These are phyloP conservation scores for Calosoma granatense DNA, from an alignment of 1,140 invertebrate species.

Conservation along the genomic window DNA sequence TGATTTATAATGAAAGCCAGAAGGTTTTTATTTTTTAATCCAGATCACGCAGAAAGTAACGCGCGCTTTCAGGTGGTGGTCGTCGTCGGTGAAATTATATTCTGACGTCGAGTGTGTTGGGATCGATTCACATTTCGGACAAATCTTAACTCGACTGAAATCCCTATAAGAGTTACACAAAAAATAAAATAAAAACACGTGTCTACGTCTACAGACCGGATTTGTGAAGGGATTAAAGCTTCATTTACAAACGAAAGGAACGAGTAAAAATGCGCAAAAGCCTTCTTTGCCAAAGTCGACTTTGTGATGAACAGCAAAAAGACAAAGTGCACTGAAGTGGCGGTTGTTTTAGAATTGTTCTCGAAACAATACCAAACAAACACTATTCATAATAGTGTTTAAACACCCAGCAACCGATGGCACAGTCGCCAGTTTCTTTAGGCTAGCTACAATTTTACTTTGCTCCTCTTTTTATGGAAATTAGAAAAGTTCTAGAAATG, in stretches of 20 bases:
- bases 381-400: too few species aligned
- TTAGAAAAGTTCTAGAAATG: too few species aligned
- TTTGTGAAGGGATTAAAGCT: not conserved
- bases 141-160: not conserved
- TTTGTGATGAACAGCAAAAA: too few species aligned
- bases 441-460: too few species aligned
- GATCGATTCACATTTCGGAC: too few species aligned
- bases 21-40: not conserved
- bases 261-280: not conserved
- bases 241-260: not conserved
- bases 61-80: not conserved
- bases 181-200: not conserved
- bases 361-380: too few species aligned
- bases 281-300: too few species aligned
- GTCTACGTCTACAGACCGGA: not conserved
- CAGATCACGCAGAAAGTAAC: not conserved
- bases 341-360: too few species aligned
- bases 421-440: too few species aligned
- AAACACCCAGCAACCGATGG: too few species aligned
- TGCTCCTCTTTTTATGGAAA: too few species aligned
- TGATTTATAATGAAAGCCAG: not conserved
- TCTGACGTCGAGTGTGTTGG: not conserved
- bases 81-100: not conserved
- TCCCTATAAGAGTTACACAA: not conserved
- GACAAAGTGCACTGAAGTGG: too few species aligned